A percentile compares a stretch with the other conserved stretches of the same genome.
phyloP scores from a whole-genome alignment of 2,888 invertebrate genomes.

The Epirrhoe alternata region DNA sequence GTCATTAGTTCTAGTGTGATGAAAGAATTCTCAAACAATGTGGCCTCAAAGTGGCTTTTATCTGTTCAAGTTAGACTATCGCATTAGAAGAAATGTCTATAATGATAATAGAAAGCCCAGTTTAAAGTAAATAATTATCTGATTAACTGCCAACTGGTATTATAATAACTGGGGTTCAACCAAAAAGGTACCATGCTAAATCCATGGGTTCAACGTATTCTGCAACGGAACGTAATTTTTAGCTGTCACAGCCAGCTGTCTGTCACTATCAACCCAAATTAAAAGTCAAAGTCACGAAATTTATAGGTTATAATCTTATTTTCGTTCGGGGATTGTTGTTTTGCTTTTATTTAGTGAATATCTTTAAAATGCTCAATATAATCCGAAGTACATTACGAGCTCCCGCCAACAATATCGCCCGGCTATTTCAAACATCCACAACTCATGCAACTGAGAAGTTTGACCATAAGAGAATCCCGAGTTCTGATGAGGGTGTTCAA shows the following conservation, averaged over 20 bases:
- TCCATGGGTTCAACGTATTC: too few relatives aligned
- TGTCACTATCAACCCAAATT: not conserved
- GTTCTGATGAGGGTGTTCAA: constrained; percentile 90
- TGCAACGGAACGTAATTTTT: not conserved
- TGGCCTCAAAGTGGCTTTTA: too few relatives aligned
- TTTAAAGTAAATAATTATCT: too few relatives aligned
- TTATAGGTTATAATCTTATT: constrained; percentile 2
- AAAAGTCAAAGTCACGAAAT: not conserved
- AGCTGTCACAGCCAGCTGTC: not conserved
- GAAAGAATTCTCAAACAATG: too few relatives aligned
- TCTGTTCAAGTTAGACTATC: too few relatives aligned
- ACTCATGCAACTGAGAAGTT: constrained; percentile 68
- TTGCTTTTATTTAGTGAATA: not conserved
- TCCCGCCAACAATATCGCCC: constrained; percentile 54
- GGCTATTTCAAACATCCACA: constrained; percentile 67
- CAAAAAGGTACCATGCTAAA: too few relatives aligned
- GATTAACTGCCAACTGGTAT: too few relatives aligned
- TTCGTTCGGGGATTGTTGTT: not conserved
- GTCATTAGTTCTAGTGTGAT: too few relatives aligned
- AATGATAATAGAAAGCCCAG: too few relatives aligned
- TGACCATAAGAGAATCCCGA: constrained; percentile 75
- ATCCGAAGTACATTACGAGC: constrained; percentile 60
- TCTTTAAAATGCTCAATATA: constrained; percentile 62
- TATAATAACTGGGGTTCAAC: too few relatives aligned
- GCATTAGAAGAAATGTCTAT: too few relatives aligned